Base-by-base conservation (phyloP, 1,140 invertebrate genomes). In the Rhizoglyphus robini region DNA sequence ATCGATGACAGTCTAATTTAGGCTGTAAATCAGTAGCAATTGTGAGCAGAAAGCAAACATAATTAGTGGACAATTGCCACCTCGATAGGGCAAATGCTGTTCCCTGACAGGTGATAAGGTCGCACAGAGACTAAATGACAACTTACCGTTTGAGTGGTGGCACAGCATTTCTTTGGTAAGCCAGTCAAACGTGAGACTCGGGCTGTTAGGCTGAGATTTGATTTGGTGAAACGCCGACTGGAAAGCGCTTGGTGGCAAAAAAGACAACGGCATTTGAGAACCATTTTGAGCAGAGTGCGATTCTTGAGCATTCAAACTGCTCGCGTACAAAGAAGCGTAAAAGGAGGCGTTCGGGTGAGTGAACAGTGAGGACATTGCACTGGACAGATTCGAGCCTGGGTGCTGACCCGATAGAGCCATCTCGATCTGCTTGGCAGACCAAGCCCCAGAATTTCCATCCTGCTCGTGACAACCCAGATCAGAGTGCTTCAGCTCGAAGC, bases 151-250 rank as follows among this genome's bases (percentile, higher is more conserved):
- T 41, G 36, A 41, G 18, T 66, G 59, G 15, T 66, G 49, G 20
- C 65, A 41, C 4, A 66, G 27, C 23, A 60, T 60, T 27, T 60
- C 58, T 27, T 60, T 60, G 32, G 65, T 36, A 36, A 66, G 31
- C 65, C 65, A 66, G 20, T 66, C 65, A 27, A 64, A 65, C n/a
- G 32, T 61, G 41, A 47, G n/a, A 11, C 57, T 29, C 30, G 36
- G 15, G 51, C 27, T 36, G 27, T 63, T 65, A 11, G 32, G 25
- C 5, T 15, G 32, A 61, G 64, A 61, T 65, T 65, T 65, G 36
- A 66, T 66, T 18, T 66, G 61, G 38, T 66, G 65, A 29, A 66
- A 66, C 59, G 64, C 36, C 36, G 65, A 66, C n/a, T 66, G 65
- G 47, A 66, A 66, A 13, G 65, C 65, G 8, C 64, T 65, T 18